These are phyloP conservation scores for Thamnophis sirtalis DNA, from an alignment of 2,113 vertebrate species.

Conservation along the genomic window DNA sequence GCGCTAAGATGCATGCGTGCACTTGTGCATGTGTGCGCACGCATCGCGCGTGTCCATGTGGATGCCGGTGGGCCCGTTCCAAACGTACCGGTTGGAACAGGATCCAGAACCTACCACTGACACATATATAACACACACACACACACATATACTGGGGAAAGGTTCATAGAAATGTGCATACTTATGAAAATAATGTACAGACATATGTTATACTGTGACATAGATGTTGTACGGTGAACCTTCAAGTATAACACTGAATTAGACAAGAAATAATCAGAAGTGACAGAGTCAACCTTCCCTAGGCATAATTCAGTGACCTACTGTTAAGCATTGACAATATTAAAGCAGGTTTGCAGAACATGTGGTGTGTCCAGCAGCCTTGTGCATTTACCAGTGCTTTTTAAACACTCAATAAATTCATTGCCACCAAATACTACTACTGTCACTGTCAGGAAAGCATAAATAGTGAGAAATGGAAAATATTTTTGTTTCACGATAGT, in stretches of 20 bases:
- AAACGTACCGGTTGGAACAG: no score
- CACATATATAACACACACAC: no score
- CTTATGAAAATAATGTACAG: background rate
- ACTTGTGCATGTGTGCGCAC: no score
- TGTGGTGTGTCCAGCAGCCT: background rate
- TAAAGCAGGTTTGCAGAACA: background rate
- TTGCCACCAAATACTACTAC: background rate
- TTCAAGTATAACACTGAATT: background rate
- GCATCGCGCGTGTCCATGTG: no score
- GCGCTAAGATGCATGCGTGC: no score
- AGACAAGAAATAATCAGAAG: background rate
- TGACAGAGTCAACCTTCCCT: background rate
- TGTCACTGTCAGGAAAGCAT: background rate
- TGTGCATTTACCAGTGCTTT: background rate
- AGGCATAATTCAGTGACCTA: background rate
- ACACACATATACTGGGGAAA: background rate
- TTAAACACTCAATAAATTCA: background rate
- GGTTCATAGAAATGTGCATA: background rate
- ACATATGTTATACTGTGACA: background rate
- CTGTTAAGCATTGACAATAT: background rate
- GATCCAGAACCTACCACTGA: no score
- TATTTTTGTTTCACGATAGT: background rate
- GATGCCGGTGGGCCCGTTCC: no score
- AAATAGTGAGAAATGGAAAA: background rate
- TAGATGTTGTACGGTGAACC: background rate